These are phyloP conservation scores for Plebejus anna DNA, from an alignment of 2,888 invertebrate species.

Conservation along the genomic window DNA sequence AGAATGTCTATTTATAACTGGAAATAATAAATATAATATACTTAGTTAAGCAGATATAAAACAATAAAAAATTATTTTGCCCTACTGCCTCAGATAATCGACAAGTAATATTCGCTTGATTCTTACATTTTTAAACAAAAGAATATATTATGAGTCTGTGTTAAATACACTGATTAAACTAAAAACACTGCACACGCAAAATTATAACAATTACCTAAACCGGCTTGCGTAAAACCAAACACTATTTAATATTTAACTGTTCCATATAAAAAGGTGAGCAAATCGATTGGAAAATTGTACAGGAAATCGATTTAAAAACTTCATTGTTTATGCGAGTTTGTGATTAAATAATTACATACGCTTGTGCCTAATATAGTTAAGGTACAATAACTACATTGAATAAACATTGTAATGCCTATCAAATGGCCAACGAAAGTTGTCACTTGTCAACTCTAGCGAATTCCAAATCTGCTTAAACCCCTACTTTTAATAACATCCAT, in stretches of 20 bases:
- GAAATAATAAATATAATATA: background rate
- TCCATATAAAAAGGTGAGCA: constrained; percentile 12
- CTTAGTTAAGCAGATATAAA: background rate
- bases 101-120: background rate
- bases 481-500: no score
- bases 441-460: no score
- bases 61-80: background rate
- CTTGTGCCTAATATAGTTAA: background rate
- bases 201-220: constrained; percentile 8
- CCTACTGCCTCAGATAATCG: background rate
- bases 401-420: no score
- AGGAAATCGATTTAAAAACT: background rate
- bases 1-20: no score
- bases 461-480: no score
- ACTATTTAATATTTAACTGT: background rate
- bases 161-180: background rate
- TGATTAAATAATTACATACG: background rate
- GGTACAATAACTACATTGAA: background rate
- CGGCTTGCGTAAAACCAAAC: constrained; percentile 10
- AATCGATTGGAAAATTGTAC: constrained; percentile 5
- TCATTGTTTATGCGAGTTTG: background rate
- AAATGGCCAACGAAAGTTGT: no score
- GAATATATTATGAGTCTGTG: background rate
- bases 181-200: background rate
- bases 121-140: background rate